Conservation (phyloP, 2,888 invertebrate genomes). For the Volucella inflata region DNA sequence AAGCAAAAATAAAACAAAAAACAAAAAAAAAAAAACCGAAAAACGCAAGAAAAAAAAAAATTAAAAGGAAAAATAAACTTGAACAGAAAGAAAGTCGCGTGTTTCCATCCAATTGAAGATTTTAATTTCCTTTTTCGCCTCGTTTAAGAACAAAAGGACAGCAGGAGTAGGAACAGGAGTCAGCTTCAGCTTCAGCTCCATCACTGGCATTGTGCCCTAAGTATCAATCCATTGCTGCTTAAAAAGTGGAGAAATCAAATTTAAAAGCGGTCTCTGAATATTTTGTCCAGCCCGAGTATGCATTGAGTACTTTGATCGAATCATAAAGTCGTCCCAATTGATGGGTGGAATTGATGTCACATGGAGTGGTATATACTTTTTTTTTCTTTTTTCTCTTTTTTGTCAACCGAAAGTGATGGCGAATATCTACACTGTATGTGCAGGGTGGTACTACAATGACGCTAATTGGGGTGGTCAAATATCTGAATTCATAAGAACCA, state of each 20-base stretch:
- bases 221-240: neutral
- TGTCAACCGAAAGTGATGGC: neutral
- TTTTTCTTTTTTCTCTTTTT: neutral
- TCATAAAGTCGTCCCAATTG: conserved; percentile 32
- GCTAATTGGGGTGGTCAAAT: conserved; percentile 72
- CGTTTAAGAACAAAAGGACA: conserved; percentile 72
- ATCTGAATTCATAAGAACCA: conserved; percentile 55
- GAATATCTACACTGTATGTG: conserved; percentile 11
- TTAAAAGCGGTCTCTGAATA: conserved; percentile 27
- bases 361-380: conserved; percentile 24
- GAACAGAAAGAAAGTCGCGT: conserved; percentile 58
- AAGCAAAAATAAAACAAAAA: conserved; percentile 1
- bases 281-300: conserved; percentile 13
- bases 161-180: conserved; percentile 3
- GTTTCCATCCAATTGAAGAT: conserved; percentile 77
- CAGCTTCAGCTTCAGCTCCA: conserved; percentile 14
- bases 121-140: conserved; percentile 76
- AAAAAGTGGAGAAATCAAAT: conserved; percentile 35
- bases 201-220: conserved; percentile 20
- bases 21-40: conserved; percentile 8
- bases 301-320: conserved; percentile 50
- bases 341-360: neutral
- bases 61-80: neutral
- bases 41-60: neutral
- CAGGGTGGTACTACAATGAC: conserved; percentile 41